phyloP scores from a whole-genome alignment of 2,113 vertebrate species.

The Nothocercus julius region DNA sequence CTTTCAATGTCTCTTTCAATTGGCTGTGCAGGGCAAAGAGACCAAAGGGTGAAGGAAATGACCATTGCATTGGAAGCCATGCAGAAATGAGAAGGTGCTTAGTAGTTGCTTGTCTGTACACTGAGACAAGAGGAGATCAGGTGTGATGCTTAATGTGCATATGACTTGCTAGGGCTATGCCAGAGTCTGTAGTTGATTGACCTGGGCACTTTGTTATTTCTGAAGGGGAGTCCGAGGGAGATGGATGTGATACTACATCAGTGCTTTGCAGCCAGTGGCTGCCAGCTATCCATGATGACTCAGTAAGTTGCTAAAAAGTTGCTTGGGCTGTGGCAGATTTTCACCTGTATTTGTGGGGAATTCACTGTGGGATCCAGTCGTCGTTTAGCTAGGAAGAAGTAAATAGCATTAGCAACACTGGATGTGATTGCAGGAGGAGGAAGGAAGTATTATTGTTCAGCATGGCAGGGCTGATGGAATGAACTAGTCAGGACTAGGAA shows the following conservation, averaged over 20 bases:
- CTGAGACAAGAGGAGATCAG: background rate
- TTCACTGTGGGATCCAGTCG: no score
- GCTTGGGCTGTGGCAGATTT: no score
- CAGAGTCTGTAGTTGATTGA: background rate
- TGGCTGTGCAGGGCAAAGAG: background rate
- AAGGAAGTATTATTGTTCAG: no score
- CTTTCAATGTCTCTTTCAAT: background rate
- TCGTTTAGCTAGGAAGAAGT: no score
- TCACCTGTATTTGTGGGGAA: no score
- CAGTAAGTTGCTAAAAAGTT: no score
- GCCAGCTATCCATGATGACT: no score
- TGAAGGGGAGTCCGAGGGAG: background rate
- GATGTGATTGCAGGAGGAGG: no score
- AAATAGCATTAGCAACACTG: no score
- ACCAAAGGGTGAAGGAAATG: background rate
- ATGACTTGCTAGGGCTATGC: background rate
- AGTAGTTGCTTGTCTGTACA: background rate
- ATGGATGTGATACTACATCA: accelerated
- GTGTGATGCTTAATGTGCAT: background rate
- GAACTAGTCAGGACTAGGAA: no score
- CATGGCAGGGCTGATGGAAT: no score
- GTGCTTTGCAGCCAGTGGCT: background rate
- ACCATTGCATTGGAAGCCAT: background rate
- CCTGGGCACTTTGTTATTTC: background rate
- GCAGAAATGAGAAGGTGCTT: background rate